Evolutionary conservation across 2,797 vertebrate species (phyloP).

Genomic region (Tadarida brasiliensis): DNA sequence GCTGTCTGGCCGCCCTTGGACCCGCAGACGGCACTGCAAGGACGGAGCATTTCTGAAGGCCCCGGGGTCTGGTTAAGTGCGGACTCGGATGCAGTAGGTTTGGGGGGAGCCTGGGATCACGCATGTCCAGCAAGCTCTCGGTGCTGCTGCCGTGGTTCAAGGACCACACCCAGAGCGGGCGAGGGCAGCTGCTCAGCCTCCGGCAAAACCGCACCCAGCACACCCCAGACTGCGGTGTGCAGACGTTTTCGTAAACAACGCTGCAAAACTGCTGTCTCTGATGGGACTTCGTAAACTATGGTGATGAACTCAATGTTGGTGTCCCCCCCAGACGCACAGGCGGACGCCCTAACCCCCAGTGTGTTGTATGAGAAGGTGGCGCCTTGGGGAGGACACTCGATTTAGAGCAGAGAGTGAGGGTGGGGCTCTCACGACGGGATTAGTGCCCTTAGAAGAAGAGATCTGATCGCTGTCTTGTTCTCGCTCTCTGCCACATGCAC

Average conservation of each 20-base stretch:
- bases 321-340: neutral
- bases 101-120: too few relatives aligned
- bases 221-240: too few relatives aligned
- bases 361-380: neutral
- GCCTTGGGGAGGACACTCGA: too few relatives aligned
- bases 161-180: neutral
- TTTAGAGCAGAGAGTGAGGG: neutral
- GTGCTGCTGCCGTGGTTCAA: neutral
- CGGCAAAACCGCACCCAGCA: neutral
- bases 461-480: neutral
- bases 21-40: neutral
- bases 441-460: neutral
- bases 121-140: neutral
- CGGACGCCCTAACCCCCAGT: neutral
- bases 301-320: neutral
- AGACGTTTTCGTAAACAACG: neutral
- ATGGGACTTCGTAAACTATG: neutral
- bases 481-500: neutral
- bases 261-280: neutral
- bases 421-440: neutral
- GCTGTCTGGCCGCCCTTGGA: neutral
- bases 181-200: neutral
- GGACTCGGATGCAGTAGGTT: neutral
- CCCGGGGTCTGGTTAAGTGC: neutral
- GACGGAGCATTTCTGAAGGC: neutral